Percentiles rank a stretch among this genome's conserved stretches.
These are phyloP conservation scores for Oasisia sp. DNA, from an alignment of 2,888 invertebrate species.

Conservation along the genomic window DNA sequence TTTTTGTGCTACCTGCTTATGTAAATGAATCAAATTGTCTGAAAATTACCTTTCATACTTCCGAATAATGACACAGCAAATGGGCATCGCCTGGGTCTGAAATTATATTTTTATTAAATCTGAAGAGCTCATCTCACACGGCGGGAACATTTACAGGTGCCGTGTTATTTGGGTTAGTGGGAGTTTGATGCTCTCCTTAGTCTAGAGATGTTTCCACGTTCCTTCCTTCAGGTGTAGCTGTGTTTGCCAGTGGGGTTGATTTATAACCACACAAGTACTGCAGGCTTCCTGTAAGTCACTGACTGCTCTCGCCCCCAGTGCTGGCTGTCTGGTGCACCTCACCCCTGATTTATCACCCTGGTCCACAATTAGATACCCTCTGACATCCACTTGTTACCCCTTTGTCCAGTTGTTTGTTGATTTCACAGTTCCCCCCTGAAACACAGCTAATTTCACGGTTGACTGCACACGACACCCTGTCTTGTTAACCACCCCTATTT, in stretches of 20 bases:
- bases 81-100: background rate
- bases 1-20: no score
- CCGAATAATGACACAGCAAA: background rate
- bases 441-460: conserved; percentile 3
- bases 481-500: background rate
- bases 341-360: background rate
- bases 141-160: background rate
- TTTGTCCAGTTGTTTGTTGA: conserved; percentile 17
- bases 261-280: background rate
- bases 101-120: background rate
- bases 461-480: background rate
- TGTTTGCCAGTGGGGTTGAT: background rate
- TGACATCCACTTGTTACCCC: background rate
- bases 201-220: background rate
- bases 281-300: background rate
- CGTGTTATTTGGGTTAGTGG: background rate
- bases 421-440: conserved; percentile 12
- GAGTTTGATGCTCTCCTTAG: background rate
- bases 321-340: background rate
- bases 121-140: background rate
- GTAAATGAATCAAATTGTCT: no score
- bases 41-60: background rate
- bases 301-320: background rate
- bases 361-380: conserved; percentile 8
- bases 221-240: background rate